Percentiles rank a stretch among this genome's conserved stretches.
These are phyloP conservation scores for Cranoglanis bouderius DNA, from an alignment of 2,113 vertebrate species.

Conservation along the genomic window DNA sequence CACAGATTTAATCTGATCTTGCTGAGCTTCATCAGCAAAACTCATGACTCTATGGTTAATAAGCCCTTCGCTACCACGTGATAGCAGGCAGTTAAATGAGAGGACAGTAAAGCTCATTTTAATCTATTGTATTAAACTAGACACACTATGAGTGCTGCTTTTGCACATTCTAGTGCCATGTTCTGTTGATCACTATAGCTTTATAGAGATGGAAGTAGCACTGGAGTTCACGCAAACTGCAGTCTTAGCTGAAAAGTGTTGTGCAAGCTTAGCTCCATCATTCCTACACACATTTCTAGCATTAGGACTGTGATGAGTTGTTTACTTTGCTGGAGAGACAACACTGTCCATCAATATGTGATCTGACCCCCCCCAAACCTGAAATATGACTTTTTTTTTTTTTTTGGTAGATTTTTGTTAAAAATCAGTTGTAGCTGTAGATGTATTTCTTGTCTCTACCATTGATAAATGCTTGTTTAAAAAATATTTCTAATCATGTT, in stretches of 20 bases:
- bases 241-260: background rate
- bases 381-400: background rate
- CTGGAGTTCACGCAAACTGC: background rate
- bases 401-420: background rate
- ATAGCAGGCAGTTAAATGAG: background rate
- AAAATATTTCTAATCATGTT: background rate
- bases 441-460: background rate
- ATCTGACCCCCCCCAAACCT: no score
- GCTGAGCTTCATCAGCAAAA: background rate
- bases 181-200: no score
- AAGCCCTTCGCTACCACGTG: background rate
- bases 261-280: background rate
- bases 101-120: background rate
- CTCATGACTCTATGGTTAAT: background rate
- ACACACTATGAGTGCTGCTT: no score
- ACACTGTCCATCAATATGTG: background rate
- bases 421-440: background rate
- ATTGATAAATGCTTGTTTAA: background rate
- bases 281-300: background rate
- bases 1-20: background rate
- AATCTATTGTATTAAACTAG: background rate
- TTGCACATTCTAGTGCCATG: no score
- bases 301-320: background rate
- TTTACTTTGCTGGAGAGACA: background rate
- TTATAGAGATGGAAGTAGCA: background rate